Evolutionary conservation across 2,888 invertebrate genomes (phyloP).

Genomic region (Mesorhabditis spiculigera): DNA sequence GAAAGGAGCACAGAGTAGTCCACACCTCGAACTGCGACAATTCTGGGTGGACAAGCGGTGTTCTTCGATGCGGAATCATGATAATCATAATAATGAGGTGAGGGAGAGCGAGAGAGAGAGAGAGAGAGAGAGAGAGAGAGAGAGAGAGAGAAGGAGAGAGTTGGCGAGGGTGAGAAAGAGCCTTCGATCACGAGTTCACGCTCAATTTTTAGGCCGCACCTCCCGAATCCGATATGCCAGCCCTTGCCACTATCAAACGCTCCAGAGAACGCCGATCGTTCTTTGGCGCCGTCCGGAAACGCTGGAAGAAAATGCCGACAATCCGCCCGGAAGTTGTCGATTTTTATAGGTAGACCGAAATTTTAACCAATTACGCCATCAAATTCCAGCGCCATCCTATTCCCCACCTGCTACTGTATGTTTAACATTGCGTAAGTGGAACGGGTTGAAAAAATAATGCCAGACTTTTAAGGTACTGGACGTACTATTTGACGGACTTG

Average conservation of each 20-base stretch:
- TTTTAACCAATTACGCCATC: background rate
- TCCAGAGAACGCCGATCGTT: slow-evolving; percentile 10
- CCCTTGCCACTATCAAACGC: slow-evolving; percentile 21
- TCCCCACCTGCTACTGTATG: slow-evolving; percentile 54
- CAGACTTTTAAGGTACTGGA: slow-evolving; percentile 46
- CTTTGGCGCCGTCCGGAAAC: slow-evolving; percentile 22
- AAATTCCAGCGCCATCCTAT: slow-evolving; percentile 51
- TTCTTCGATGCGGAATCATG: slow-evolving; percentile 37
- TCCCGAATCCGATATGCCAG: slow-evolving; percentile 20
- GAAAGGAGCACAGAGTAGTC: slow-evolving; percentile 55
- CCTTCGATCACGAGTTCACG: background rate
- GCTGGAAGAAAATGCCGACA: slow-evolving; percentile 29
- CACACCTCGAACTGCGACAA: slow-evolving; percentile 53
- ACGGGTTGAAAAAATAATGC: background rate
- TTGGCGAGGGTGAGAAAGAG: no score
- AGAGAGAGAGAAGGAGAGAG: no score
- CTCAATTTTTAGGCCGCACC: background rate
- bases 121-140: no score
- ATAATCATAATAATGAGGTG: slow-evolving; percentile 5
- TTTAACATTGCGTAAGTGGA: slow-evolving; percentile 52
- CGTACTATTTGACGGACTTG: slow-evolving; percentile 53
- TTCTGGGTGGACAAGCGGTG: slow-evolving; percentile 56
- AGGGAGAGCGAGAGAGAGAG: background rate
- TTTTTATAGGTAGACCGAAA: slow-evolving; percentile 45
- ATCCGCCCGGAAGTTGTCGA: slow-evolving; percentile 53